These are phyloP conservation scores for Lophotis ruficrista DNA, from an alignment of 2,113 vertebrate genomes.

Conservation along the genomic window DNA sequence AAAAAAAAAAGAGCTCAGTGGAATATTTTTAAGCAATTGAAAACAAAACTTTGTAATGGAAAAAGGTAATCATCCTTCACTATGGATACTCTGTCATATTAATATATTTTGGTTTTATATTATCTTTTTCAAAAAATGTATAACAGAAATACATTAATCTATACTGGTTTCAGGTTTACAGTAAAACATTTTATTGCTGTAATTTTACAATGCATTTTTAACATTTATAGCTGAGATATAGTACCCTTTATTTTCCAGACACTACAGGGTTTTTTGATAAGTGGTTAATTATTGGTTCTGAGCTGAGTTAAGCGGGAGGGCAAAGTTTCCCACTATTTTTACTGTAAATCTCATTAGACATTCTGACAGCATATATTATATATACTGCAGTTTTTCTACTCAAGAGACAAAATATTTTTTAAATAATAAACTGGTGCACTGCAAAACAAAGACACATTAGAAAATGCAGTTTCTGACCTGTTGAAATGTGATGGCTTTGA, in stretches of 20 bases:
- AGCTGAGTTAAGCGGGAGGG: background rate
- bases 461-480: background rate
- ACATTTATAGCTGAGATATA: background rate
- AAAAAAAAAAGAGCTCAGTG: background rate
- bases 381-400: background rate
- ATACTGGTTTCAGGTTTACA: background rate
- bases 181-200: background rate
- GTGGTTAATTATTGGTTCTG: background rate
- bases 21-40: background rate
- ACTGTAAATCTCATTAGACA: background rate
- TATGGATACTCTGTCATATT: fast-evolving
- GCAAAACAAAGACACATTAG: background rate
- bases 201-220: background rate
- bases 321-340: background rate
- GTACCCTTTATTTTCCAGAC: background rate
- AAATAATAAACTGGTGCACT: background rate
- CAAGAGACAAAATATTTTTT: background rate
- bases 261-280: fast-evolving
- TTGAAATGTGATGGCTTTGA: background rate
- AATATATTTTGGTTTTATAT: background rate
- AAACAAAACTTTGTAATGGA: background rate
- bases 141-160: background rate
- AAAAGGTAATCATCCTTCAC: fast-evolving
- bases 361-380: background rate
- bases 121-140: background rate